Conservation (phyloP, 2,888 invertebrate genomes). For the Rhogogaster chlorosoma region DNA sequence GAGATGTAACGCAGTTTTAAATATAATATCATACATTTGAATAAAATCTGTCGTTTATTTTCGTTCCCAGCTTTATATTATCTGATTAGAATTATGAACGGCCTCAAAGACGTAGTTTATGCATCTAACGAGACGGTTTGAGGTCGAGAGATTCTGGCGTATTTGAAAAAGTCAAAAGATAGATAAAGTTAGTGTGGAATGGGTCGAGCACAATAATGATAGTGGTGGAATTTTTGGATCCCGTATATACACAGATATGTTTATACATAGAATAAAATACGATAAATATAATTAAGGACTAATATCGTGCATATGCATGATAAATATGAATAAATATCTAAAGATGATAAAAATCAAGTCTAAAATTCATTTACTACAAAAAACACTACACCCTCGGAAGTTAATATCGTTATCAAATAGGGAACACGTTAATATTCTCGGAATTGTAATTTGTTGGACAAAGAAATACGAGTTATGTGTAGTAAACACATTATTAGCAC, state of each 20-base stretch:
- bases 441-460: background rate
- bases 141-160: background rate
- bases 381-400: background rate
- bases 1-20: slow-evolving; percentile 9
- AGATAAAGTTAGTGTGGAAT: background rate
- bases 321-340: background rate
- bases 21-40: background rate
- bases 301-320: background rate
- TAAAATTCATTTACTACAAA: background rate
- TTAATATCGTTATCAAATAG: background rate
- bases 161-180: background rate
- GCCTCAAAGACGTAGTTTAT: background rate
- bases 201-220: background rate
- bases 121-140: background rate
- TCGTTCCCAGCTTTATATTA: background rate
- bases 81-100: background rate
- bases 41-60: background rate
- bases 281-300: background rate
- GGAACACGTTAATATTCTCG: background rate
- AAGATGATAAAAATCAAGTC: background rate
- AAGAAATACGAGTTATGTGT: background rate
- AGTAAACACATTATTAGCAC: background rate
- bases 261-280: background rate
- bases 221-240: background rate
- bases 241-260: background rate